Evolutionary conservation across 2,797 vertebrate species (phyloP).

Genomic region (Alcedo atthis): DNA sequence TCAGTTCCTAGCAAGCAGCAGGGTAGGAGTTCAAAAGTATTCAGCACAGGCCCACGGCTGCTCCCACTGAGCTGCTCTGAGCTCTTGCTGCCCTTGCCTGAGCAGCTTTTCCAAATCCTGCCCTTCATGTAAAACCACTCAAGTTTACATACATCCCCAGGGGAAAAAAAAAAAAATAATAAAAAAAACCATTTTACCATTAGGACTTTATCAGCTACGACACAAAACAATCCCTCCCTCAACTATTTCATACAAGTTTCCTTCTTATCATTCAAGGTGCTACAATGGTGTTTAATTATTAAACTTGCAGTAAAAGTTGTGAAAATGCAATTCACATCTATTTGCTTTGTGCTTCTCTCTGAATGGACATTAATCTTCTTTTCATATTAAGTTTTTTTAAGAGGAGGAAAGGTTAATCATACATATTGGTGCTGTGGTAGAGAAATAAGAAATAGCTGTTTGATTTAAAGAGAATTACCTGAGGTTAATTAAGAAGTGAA

Average conservation of each 20-base stretch:
- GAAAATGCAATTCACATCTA: not conserved
- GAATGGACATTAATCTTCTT: not conserved
- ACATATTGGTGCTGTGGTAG: not conserved
- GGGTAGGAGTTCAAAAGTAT: slow-evolving; percentile 16
- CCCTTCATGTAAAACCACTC: not conserved
- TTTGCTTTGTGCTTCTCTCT: not conserved
- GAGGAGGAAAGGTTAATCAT: not conserved
- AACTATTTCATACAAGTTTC: not conserved
- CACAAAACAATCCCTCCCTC: not conserved
- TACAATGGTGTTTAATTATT: slow-evolving; percentile 8
- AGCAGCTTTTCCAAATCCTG: not conserved
- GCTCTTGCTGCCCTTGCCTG: not conserved
- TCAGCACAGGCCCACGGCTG: not conserved
- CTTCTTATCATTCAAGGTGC: not conserved
- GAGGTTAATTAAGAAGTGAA: not conserved
- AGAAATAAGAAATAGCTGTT: not conserved
- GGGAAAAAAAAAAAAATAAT: not conserved
- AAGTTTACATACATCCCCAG: not conserved
- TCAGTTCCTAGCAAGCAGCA: slow-evolving; percentile 33
- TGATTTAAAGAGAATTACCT: not conserved
- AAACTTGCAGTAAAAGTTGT: not conserved
- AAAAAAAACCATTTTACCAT: not conserved
- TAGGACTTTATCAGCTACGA: not conserved
- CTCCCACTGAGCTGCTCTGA: not conserved
- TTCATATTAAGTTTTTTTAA: not conserved